phyloP scores from a whole-genome alignment of 2,888 invertebrate species.

The Meghimatium bilineatum region DNA sequence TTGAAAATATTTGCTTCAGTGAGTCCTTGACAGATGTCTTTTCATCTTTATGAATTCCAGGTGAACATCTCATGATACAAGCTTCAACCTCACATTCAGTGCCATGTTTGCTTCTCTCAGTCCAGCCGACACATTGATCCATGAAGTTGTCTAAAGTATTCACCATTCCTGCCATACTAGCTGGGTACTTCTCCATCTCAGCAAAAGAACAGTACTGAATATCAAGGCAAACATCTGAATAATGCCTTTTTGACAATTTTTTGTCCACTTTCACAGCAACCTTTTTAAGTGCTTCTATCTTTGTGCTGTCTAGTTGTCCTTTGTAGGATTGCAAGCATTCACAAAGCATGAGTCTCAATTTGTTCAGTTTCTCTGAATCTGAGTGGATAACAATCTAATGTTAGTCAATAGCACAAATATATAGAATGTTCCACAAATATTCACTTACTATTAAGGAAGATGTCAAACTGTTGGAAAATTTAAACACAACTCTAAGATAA shows the following conservation, averaged over 20 bases:
- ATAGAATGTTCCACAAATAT: not conserved
- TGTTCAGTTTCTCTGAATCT: conserved; percentile 37
- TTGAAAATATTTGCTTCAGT: conserved; percentile 9
- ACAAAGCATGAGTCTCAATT: conserved; percentile 2
- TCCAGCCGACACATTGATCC: conserved; percentile 39
- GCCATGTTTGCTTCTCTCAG: conserved; percentile 7
- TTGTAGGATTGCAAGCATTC: conserved; percentile 27
- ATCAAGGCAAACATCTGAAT: conserved; percentile 12
- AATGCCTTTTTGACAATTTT: conserved; percentile 35
- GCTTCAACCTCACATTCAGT: conserved; percentile 8
- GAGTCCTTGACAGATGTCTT: conserved; percentile 18
- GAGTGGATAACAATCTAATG: not conserved
- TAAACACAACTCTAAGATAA: not conserved
- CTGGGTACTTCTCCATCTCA: conserved; percentile 22
- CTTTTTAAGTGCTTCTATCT: conserved; percentile 2
- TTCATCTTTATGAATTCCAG: conserved; percentile 28
- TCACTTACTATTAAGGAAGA: not conserved
- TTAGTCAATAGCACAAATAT: not conserved
- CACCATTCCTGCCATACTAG: conserved; percentile 42
- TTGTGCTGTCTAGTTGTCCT: not conserved
- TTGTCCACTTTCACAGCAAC: conserved; percentile 34
- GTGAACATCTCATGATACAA: conserved; percentile 18
- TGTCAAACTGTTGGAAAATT: not conserved
- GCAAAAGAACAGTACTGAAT: conserved; percentile 32
- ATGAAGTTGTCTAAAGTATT: conserved; percentile 30